Evolutionary conservation across 1,140 invertebrate species (phyloP).

Genomic region (Pygmarrhopalites habei): DNA sequence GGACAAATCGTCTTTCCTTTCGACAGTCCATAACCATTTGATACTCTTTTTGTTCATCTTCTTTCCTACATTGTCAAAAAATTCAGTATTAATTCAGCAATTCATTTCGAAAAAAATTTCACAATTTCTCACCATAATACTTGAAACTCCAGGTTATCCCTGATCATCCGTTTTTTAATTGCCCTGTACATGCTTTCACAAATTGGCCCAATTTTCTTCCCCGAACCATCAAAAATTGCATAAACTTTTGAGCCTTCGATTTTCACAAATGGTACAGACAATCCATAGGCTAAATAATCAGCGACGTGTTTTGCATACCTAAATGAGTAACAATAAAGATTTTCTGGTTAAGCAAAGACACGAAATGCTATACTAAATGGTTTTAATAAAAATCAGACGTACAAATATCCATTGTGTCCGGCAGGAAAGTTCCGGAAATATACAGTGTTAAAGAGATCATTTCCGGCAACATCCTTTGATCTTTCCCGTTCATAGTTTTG

Average conservation of each 20-base stretch:
- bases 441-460: conserved; percentile 71
- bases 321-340: conserved; percentile 1
- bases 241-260: conserved; percentile 35
- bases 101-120: conserved; percentile 10
- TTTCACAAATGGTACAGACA: conserved; percentile 23
- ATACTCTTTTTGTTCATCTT: not conserved
- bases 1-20: not conserved
- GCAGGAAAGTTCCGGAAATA: conserved; percentile 61
- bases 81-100: not conserved
- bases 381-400: too few relatives aligned
- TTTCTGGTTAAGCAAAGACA: not conserved
- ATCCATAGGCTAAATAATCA: conserved; percentile 16
- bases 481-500: conserved; percentile 55
- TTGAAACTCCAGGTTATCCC: conserved; percentile 26
- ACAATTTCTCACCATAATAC: conserved; percentile 20
- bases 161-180: conserved; percentile 28
- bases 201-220: conserved; percentile 34
- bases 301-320: conserved; percentile 30
- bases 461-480: conserved; percentile 56
- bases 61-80: conserved; percentile 7
- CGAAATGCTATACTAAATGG: too few relatives aligned
- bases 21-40: not conserved
- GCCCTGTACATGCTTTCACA: conserved; percentile 28
- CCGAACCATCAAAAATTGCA: conserved; percentile 24
- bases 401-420: conserved; percentile 51